Conservation (phyloP, 1,140 invertebrate species). For the Parapsyche elsis region DNA sequence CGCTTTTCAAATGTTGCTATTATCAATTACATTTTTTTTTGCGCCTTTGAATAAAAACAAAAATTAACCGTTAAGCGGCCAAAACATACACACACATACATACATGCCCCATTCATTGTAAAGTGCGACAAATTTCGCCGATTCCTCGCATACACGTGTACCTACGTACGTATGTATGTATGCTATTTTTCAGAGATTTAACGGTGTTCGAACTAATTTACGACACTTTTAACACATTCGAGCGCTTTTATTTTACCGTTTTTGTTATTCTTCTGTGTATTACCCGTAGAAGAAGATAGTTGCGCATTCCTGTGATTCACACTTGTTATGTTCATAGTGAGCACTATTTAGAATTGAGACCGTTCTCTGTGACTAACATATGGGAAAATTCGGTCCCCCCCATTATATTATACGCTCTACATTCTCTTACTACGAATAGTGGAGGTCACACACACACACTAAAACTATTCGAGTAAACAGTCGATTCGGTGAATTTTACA, state of each 20-base stretch:
- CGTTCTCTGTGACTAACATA: slow-evolving; percentile 10
- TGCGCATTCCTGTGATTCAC: slow-evolving; percentile 19
- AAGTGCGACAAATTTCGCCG: neutral
- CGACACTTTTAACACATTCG: slow-evolving; percentile 46
- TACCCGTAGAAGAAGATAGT: slow-evolving; percentile 8
- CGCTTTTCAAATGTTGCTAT: neutral
- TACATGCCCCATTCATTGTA: neutral
- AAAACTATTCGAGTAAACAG: neutral
- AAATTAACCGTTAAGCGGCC: slow-evolving; percentile 5
- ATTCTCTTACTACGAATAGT: slow-evolving; percentile 8
- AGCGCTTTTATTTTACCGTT: slow-evolving; percentile 46
- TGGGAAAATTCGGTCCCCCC: neutral
- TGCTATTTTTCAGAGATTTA: slow-evolving; percentile 25
- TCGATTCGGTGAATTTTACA: neutral
- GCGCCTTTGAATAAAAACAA: neutral
- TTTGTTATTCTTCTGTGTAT: slow-evolving; percentile 49
- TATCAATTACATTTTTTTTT: too few species aligned
- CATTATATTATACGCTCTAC: neutral
- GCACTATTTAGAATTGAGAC: neutral
- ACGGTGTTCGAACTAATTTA: slow-evolving; percentile 45
- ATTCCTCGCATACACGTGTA: neutral
- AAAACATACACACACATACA: neutral
- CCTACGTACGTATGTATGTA: neutral
- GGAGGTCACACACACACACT: neutral
- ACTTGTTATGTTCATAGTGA: too few species aligned